A percentile compares a stretch with the other conserved stretches of the same genome.
These are phyloP conservation scores for Lonchura striata DNA, from an alignment of 2,113 vertebrate genomes.

Conservation along the genomic window DNA sequence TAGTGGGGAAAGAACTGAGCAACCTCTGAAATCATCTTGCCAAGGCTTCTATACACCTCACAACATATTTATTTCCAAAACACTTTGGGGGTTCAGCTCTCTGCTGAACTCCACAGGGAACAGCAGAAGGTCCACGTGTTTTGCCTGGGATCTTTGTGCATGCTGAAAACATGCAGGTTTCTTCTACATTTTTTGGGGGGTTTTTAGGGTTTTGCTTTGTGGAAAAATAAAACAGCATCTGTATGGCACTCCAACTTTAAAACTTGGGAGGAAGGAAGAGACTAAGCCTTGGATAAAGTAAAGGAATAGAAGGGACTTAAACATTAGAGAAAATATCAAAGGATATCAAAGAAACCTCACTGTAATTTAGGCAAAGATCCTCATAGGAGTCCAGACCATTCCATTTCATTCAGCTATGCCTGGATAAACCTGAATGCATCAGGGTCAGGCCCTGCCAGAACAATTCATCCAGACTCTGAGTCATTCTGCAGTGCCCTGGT, in stretches of 20 bases:
- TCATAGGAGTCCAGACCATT: background rate
- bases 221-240: background rate
- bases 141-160: background rate
- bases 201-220: too few species aligned
- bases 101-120: background rate
- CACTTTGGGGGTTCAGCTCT: background rate
- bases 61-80: fast-evolving
- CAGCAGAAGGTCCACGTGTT: background rate
- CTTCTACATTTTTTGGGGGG: too few species aligned
- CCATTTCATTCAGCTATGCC: background rate
- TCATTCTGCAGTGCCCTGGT: background rate
- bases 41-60: background rate
- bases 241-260: background rate
- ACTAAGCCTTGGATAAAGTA: background rate
- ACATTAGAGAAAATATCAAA: background rate
- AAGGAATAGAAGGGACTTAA: background rate
- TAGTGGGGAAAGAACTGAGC: too few species aligned
- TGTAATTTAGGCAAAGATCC: background rate
- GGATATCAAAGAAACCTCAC: background rate
- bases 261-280: background rate
- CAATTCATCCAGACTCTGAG: background rate
- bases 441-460: conserved; percentile 7
- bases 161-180: background rate
- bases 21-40: background rate
- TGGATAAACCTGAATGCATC: background rate